Base-by-base conservation (phyloP, 2,797 vertebrate species). In the Naso thynnoides region DNA sequence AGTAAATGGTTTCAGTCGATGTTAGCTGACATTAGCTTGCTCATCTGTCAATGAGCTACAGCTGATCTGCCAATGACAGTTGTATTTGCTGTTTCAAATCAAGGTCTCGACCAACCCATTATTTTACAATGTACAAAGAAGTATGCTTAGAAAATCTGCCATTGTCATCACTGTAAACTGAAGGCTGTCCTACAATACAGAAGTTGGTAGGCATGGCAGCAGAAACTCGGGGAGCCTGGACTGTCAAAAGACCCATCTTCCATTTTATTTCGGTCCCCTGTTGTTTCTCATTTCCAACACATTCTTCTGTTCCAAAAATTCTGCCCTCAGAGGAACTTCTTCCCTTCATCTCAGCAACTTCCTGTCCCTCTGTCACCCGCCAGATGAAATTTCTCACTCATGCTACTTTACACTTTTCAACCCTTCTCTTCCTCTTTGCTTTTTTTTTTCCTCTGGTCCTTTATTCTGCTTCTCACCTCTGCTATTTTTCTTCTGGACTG, bases 401-500 rank as follows among this genome's bases (percentile, higher is more conserved):
- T 66, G 59, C 53, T 73, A 61, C 73, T 79, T 84, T 72, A 54
- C 66, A 82, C 76, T 76, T 83, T 73, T 82, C 63, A 68, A 55
- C 50, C 63, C 49, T 53, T 27, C 33, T 65, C 38, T 57, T 77
- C 38, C 48, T 61, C n/a, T 50, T 21, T 2, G 7, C 16, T 53
- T 24, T 61, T 68, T 42, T 70, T 61, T 58, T 70, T 19, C 59
- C 53, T 62, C 59, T 61, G 36, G 21, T 81, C 48, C 42, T 76
- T 71, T 52, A 57, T 71, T 77, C 49, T 68, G 76, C 66, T 87
- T 85, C 75, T 86, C 85, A 87, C 80, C 74, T 82, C 33, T 72
- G 71, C 45, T 71, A 41, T 38, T 71, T 78, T 69, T 66, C 53
- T 24, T 62, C 47, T 60, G 23, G 6, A 61, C 76, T 86, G 64